Percentiles rank a stretch among this genome's conserved stretches.
Conservation (phyloP, 2,797 vertebrate genomes). For the Leucoraja ocellata region DNA sequence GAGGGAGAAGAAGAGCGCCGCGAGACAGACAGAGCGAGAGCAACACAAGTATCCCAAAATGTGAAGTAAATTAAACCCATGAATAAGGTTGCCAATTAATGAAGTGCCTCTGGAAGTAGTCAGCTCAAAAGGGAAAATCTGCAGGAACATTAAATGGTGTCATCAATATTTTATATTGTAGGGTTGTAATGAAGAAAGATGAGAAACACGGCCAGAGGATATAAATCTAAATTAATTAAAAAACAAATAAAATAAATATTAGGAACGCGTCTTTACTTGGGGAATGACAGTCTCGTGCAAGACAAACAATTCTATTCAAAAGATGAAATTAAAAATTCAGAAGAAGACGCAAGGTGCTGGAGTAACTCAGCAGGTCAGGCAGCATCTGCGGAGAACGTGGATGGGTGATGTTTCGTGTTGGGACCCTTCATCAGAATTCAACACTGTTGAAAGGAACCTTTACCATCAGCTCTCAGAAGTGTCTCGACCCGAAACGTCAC, state of each 20-base stretch:
- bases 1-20: no score
- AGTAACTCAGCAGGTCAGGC: no score
- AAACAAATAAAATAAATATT: constrained; percentile 14
- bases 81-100: neutral
- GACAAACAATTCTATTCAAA: neutral
- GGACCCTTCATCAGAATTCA: neutral
- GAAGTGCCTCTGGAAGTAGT: neutral
- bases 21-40: neutral
- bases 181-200: neutral
- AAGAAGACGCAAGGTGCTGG: no score
- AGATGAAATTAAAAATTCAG: no score
- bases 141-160: neutral
- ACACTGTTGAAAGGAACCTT: no score
- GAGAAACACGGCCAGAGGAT: neutral
- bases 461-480: neutral
- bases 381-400: no score
- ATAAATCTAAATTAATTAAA: neutral
- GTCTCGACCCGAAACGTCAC: no score
- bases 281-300: neutral
- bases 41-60: neutral
- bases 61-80: neutral
- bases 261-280: neutral
- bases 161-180: neutral
- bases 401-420: no score
- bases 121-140: neutral